Percentiles rank a stretch among this genome's conserved stretches.
Evolutionary conservation across 2,797 vertebrate genomes (phyloP).

Genomic region (Melanotaenia maccullochi): DNA sequence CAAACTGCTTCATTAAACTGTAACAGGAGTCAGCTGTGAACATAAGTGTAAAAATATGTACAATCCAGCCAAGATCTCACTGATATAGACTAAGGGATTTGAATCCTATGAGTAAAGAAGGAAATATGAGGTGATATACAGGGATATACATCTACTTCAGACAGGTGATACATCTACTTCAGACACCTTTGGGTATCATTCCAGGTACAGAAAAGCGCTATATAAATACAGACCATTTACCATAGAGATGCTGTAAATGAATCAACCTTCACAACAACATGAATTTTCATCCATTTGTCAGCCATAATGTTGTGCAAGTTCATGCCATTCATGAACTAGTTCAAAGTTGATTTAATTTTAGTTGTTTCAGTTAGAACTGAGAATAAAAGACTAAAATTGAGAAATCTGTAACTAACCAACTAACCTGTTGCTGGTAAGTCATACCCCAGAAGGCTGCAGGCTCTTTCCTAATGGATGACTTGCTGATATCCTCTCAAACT

Average conservation of each 20-base stretch:
- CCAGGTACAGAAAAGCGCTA: too few relatives aligned
- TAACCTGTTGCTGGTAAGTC: too few relatives aligned
- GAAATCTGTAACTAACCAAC: too few relatives aligned
- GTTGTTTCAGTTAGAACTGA: too few relatives aligned
- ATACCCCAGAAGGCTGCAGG: too few relatives aligned
- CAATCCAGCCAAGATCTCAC: background rate
- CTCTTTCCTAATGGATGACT: too few relatives aligned
- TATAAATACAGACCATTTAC: background rate
- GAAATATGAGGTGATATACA: constrained; percentile 16
- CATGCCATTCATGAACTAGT: too few relatives aligned
- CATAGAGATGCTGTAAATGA: constrained; percentile 37
- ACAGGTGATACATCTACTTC: too few relatives aligned
- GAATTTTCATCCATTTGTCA: constrained; percentile 29
- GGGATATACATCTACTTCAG: background rate
- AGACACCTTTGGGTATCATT: too few relatives aligned
- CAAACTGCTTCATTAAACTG: background rate
- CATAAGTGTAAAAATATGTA: constrained; percentile 13
- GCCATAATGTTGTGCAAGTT: background rate
- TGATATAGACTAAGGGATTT: constrained; percentile 24
- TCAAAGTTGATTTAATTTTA: too few relatives aligned
- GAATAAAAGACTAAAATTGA: too few relatives aligned
- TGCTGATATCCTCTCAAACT: too few relatives aligned
- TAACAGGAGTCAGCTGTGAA: background rate
- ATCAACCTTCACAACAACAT: constrained; percentile 31
- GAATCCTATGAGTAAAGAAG: constrained; percentile 19